These are phyloP conservation scores for Tipula helvola DNA, from an alignment of 2,888 invertebrate species.

Conservation along the genomic window DNA sequence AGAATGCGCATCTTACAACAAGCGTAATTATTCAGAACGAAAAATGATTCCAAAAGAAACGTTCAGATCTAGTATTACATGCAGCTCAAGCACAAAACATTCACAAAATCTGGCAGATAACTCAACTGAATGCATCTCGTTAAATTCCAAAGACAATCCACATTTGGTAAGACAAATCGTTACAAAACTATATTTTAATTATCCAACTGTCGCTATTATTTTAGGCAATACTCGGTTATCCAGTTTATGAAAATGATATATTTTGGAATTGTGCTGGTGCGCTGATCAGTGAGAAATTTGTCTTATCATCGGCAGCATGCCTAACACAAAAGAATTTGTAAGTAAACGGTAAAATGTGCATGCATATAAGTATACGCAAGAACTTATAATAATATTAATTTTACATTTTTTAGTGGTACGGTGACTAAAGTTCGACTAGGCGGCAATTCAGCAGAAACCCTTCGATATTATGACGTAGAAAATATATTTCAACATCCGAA, in stretches of 20 bases:
- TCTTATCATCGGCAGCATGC: not conserved
- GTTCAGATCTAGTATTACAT: not conserved
- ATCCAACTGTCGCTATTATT: not conserved
- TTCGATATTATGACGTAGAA: not conserved
- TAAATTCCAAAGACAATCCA: not conserved
- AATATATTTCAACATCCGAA: not conserved
- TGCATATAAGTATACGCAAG: too few relatives aligned
- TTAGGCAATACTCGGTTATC: not conserved
- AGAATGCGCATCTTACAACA: not conserved
- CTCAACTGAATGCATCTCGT: not conserved
- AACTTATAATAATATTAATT: too few relatives aligned
- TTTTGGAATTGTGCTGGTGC: not conserved
- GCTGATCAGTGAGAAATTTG: not conserved
- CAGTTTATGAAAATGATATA: not conserved
- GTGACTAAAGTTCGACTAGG: not conserved
- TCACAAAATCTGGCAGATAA: not conserved
- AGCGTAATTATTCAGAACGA: not conserved
- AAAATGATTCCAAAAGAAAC: not conserved
- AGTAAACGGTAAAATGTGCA: not conserved
- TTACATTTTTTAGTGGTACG: not conserved
- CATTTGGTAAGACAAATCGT: not conserved
- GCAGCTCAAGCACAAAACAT: not conserved
- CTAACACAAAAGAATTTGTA: not conserved
- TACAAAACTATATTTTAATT: not conserved
- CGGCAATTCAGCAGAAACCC: not conserved